Base-by-base conservation (phyloP, 2,888 invertebrate species). In the Eurytoma californica region DNA sequence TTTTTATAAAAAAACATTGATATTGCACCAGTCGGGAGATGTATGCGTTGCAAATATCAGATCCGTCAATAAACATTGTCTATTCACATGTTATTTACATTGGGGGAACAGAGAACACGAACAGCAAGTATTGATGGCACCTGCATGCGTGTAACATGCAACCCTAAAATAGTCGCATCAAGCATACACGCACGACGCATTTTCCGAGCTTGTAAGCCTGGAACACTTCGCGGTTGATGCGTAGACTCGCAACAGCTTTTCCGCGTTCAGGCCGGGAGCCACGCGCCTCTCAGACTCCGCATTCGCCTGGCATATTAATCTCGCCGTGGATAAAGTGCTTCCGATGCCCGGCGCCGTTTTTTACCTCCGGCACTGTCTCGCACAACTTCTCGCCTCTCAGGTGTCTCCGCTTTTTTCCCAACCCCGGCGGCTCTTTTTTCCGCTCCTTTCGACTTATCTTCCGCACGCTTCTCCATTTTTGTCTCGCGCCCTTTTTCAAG, bases 321-420 rank as follows among this genome's bases (percentile, higher is more conserved):
- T 85, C 84, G 82, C 66, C 82, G 84, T 79, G 80, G 70, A 82
- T 85, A 85, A 85, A 85, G 84, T 85, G 85, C 85, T 85, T 85
- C 84, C 85, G 85, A 85, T 85, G 81, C 76, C 74, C 77, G 63
- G 24, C 51, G 57, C 69, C 55, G 49, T 30, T 53, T 61, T 57
- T 69, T 51, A 20, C 73, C 53, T 73, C 16, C 58, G 7, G 3
- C 55, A 39, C 39, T 47, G 47, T 51, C 49, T 51, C 18, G 20
- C 20, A 7, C 66, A 51, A 5, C 20, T 66, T 24, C n/a, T 1
- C n/a, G 24, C 49, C n/a, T 39, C 30, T 51, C 39, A 30, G 3
- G 14, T 47, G 18, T 24, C 14, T 24, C 39, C 16, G 2, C 55
- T 55, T 55, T 73, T 13, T 18, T n/a, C 14, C 39, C 18, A 39